Conservation (phyloP, 2,113 vertebrate species). For the Lamprologus speciosus region DNA sequence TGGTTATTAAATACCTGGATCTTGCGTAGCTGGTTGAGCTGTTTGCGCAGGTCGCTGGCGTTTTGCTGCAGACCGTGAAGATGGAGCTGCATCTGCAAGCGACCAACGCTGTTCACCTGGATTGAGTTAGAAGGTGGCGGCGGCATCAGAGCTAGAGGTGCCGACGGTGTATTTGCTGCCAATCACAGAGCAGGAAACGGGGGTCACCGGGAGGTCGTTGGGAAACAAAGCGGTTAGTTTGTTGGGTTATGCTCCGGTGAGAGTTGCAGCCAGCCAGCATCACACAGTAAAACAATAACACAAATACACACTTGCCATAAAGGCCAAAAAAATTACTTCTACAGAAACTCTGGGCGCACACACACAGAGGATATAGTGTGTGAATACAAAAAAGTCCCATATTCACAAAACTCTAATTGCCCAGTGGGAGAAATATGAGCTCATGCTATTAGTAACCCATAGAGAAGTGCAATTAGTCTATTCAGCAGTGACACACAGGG, state of each 20-base stretch:
- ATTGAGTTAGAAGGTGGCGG: conserved; percentile 74
- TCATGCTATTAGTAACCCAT: conserved; percentile 55
- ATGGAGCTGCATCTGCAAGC: conserved; percentile 93
- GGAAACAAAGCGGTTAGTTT: conserved; percentile 25
- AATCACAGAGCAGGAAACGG: conserved; percentile 54
- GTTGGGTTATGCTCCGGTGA: background rate
- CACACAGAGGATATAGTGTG: conserved; percentile 4
- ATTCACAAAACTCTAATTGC: conserved; percentile 34
- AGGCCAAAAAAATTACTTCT: conserved; percentile 2
- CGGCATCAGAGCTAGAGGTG: conserved; percentile 77
- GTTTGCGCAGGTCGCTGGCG: conserved; percentile 87
- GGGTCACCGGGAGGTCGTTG: conserved; percentile 18
- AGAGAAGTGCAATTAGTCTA: conserved; percentile 27
- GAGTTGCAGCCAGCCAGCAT: background rate
- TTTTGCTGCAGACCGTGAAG: conserved; percentile 92
- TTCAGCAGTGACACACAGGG: conserved; percentile 37
- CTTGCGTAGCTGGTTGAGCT: conserved; percentile 87
- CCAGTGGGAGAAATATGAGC: conserved; percentile 8
- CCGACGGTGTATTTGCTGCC: conserved; percentile 73
- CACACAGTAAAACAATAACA: background rate
- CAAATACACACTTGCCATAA: background rate
- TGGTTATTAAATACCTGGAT: conserved; percentile 75
- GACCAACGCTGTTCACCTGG: conserved; percentile 76
- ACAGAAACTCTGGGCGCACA: background rate
- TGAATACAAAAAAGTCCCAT: conserved; percentile 17